A percentile compares a stretch with the other conserved stretches of the same genome.
Evolutionary conservation across 2,113 vertebrate species (phyloP).

Genomic region (Catharus bicknelli): DNA sequence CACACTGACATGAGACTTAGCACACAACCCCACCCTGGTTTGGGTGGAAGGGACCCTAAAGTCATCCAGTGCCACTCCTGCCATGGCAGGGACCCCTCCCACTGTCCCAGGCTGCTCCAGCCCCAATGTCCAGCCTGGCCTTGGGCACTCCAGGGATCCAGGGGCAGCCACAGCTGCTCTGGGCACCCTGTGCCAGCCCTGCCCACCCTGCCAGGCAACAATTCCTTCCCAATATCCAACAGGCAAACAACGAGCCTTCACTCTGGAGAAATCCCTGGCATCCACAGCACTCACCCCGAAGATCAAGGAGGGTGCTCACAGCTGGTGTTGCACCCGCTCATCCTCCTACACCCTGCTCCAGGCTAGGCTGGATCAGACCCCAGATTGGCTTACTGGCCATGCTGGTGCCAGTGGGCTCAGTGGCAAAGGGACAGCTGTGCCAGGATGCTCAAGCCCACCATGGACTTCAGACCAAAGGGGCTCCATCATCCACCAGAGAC

Average conservation of each 20-base stretch:
- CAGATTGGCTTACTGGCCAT: neutral
- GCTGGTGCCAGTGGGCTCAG: neutral
- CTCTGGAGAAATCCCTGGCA: neutral
- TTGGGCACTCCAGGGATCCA: neutral
- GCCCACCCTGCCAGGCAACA: fast-evolving
- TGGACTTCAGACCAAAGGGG: neutral
- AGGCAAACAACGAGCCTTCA: neutral
- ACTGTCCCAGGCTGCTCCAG: neutral
- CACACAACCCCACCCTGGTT: neutral
- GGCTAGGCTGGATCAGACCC: neutral
- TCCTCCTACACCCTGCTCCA: fast-evolving
- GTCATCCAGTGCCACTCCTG: fast-evolving
- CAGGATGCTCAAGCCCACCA: fast-evolving
- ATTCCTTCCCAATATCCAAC: fast-evolving
- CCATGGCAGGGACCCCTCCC: neutral
- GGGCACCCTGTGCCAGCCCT: neutral
- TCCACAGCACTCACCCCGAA: neutral
- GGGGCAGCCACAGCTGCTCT: neutral
- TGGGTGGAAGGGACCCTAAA: neutral
- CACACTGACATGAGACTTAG: neutral
- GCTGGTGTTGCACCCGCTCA: neutral
- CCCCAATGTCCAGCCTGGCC: neutral
- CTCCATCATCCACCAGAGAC: neutral
- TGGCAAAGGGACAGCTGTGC: neutral
- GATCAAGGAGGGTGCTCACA: neutral